Evolutionary conservation across 2,888 invertebrate species (phyloP), one percentile per base, ranked within the genome.

Genomic region (Ecliptopera silaceata): DNA sequence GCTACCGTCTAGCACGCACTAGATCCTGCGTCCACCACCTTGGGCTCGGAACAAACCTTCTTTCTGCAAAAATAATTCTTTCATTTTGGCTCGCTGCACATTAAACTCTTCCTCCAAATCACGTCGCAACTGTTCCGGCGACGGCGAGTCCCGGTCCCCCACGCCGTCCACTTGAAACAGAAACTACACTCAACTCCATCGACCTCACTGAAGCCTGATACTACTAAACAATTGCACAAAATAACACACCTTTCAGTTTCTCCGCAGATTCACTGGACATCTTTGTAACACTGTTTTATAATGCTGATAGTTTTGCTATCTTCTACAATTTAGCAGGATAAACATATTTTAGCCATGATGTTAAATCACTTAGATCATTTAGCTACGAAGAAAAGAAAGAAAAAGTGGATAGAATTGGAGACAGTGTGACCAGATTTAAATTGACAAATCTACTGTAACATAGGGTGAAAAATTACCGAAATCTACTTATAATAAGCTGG

Each of bases 61-160:
- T 93, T 98, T 98, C 84, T 97, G 97, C 73, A 98, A 93, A 89
- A 95, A 98, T 56, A 98, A 88, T 74, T 97, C 97, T 92, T 97
- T 98, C 93, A 98, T 95, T 92, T 96, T 96, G 34, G 97, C 98
- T 71, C 98, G 93, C 83, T 98, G 98, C 60, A 94, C 89, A 79
- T 98, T 96, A 91, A 97, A 98, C 81, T 98, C 97, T 68, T 95
- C 95, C 74, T 95, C 95, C 77, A 96, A 93, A 75, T 94, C 93
- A 66, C 83, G 81, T 55, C 77, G 76, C 64, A 73, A 68, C 61
- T 77, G 72, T 54, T 83, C 84, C 47, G 78, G 76, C 39, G 76
- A 67, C 49, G 75, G 79, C 60, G 74, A 70, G 61, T 73, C 71
- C 58, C 73, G 70, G 51, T 58, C 53, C 4, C 69, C 77, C 66